Percentiles rank a stretch among this genome's conserved stretches.
Conservation (phyloP, 2,888 invertebrate genomes). For the Agrochola lota region DNA sequence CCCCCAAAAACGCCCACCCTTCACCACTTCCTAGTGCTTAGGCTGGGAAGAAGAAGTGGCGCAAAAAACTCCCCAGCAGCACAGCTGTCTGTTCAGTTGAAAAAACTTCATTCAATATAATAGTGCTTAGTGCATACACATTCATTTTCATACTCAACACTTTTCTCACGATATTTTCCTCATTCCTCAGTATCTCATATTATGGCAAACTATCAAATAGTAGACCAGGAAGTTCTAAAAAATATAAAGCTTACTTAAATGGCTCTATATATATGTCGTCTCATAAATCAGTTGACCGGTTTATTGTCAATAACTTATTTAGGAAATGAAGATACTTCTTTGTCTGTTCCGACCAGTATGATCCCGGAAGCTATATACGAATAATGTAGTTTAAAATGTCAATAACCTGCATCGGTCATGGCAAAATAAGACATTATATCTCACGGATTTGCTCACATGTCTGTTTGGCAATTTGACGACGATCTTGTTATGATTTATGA, state of each 20-base stretch:
- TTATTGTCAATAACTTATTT: constrained; percentile 30
- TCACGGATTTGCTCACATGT: not conserved
- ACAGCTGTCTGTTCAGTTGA: too few species aligned
- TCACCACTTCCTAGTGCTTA: too few species aligned
- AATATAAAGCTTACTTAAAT: constrained; percentile 10
- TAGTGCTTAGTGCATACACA: too few species aligned
- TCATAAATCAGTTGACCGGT: constrained; percentile 16
- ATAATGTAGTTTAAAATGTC: constrained; percentile 23
- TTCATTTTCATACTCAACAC: too few species aligned
- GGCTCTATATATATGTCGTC: not conserved
- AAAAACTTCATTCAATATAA: too few species aligned
- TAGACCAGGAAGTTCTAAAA: constrained; percentile 16
- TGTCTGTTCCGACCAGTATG: not conserved
- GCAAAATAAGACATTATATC: not conserved
- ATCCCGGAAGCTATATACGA: constrained; percentile 20
- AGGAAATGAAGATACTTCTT: constrained; percentile 19
- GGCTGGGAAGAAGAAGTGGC: too few species aligned
- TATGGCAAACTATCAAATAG: not conserved
- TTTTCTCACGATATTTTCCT: too few species aligned
- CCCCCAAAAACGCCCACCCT: too few species aligned
- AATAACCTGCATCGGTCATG: constrained; percentile 18
- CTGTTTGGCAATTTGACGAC: not conserved
- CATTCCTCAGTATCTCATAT: too few species aligned
- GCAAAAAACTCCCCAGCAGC: too few species aligned
- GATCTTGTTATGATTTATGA: not conserved